These are phyloP conservation scores for Calliopsis andreniformis DNA, from an alignment of 1,140 invertebrate genomes.

Conservation along the genomic window DNA sequence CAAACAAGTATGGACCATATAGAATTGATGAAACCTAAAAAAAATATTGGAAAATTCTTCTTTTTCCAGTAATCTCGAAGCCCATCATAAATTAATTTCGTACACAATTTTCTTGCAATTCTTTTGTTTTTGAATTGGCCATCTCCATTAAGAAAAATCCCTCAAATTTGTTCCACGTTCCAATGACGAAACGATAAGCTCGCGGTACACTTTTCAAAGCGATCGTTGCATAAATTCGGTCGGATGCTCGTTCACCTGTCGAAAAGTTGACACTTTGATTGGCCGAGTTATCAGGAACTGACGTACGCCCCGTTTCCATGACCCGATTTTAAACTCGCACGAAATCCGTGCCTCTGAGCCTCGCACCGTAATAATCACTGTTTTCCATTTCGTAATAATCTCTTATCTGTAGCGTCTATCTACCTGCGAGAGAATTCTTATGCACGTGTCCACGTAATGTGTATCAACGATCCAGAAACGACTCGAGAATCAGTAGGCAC, in stretches of 20 bases:
- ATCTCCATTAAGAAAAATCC: too few species aligned
- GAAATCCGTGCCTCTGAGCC: constrained; percentile 37
- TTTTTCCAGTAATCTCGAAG: too few species aligned
- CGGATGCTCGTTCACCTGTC: constrained; percentile 17
- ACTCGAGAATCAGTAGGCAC: not conserved
- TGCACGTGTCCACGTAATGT: not conserved
- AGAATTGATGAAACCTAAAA: too few species aligned
- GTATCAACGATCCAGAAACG: not conserved
- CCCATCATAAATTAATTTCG: too few species aligned
- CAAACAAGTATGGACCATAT: too few species aligned
- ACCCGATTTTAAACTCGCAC: constrained; percentile 39
- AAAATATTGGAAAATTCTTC: too few species aligned
- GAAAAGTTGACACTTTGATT: constrained; percentile 47
- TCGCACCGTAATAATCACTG: constrained; percentile 5
- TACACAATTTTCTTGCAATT: too few species aligned
- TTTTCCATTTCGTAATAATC: constrained; percentile 41
- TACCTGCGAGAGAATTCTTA: constrained; percentile 2
- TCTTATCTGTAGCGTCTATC: constrained; percentile 16
- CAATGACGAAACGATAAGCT: not conserved
- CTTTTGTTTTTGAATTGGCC: too few species aligned
- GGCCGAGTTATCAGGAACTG: constrained; percentile 10
- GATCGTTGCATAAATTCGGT: constrained; percentile 1
- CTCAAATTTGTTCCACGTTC: not conserved
- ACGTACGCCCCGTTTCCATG: constrained; percentile 42
- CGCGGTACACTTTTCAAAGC: not conserved